phyloP scores from a whole-genome alignment of 2,113 vertebrate genomes.

The Sclerurus mexicanus region DNA sequence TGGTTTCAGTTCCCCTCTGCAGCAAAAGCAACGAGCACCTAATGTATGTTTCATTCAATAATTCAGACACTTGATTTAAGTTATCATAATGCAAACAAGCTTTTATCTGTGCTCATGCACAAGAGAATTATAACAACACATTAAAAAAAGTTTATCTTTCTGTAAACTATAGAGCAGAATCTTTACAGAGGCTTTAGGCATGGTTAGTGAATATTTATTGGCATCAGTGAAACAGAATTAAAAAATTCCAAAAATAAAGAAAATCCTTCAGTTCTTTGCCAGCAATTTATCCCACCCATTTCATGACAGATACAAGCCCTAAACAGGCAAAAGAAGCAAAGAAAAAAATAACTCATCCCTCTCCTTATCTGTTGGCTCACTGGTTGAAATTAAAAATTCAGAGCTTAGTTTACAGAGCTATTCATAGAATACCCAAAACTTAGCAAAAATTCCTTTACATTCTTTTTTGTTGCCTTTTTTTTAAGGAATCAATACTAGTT shows the following conservation, averaged over 20 bases:
- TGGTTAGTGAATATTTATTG: background rate
- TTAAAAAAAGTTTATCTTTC: background rate
- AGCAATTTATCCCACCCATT: background rate
- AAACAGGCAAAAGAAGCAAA: background rate
- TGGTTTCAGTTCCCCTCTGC: background rate
- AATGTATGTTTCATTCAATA: background rate
- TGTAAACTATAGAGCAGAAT: background rate
- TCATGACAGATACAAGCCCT: background rate
- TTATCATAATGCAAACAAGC: background rate
- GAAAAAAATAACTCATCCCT: accelerated
- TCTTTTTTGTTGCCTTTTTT: background rate
- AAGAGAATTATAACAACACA: background rate
- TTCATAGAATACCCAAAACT: background rate
- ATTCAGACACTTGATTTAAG: background rate
- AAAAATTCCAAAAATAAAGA: background rate
- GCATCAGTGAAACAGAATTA: background rate
- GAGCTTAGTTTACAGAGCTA: background rate
- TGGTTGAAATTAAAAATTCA: background rate
- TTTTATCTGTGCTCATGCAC: background rate
- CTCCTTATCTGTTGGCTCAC: background rate
- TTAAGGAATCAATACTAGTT: background rate
- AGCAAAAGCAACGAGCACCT: background rate
- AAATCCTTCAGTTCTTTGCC: background rate
- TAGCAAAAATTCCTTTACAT: background rate
- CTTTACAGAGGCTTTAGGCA: background rate